Percentiles rank a stretch among this genome's conserved stretches.
Conservation (phyloP, 2,113 vertebrate species). For the Psammodynastes pulverulentus region DNA sequence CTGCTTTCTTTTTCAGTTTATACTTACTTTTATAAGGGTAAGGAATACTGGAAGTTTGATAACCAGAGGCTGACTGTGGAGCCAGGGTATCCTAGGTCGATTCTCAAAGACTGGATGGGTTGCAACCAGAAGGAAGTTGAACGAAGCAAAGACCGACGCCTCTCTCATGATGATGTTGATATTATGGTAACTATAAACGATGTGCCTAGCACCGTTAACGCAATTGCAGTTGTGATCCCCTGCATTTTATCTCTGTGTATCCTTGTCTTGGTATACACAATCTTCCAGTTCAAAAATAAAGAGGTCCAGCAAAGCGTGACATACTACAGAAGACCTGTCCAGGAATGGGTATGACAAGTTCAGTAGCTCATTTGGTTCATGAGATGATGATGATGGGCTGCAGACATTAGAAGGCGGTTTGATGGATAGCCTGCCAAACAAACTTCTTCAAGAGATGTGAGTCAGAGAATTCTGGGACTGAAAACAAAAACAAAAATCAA, state of each 20-base stretch:
- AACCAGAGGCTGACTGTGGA: conserved; percentile 96
- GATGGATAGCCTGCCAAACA: conserved; percentile 53
- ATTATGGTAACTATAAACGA: conserved; percentile 98
- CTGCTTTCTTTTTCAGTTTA: conserved; percentile 79
- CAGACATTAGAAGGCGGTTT: conserved; percentile 35
- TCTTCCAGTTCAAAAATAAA: conserved; percentile 99
- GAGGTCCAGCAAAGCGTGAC: conserved; percentile 88
- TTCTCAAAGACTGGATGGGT: conserved; percentile 98
- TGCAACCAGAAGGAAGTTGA: conserved; percentile 92
- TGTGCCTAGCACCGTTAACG: conserved; percentile 90
- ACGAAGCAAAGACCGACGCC: conserved; percentile 85
- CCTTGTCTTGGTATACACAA: conserved; percentile 95
- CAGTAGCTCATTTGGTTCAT: conserved; percentile 50
- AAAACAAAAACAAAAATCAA: conserved; percentile 63
- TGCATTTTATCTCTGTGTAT: conserved; percentile 96
- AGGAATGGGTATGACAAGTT: conserved; percentile 96
- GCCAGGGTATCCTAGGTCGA: conserved; percentile 92
- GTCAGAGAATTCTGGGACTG: conserved; percentile 62
- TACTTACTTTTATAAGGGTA: conserved; percentile 98
- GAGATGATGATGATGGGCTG: conserved; percentile 64
- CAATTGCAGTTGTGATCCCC: conserved; percentile 95
- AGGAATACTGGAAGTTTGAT: conserved; percentile 98
- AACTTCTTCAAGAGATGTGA: conserved; percentile 55
- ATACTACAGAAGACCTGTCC: conserved; percentile 96
- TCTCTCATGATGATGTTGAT: conserved; percentile 90